phyloP scores from a whole-genome alignment of 2,113 vertebrate genomes.

The Electrona antarctica region DNA sequence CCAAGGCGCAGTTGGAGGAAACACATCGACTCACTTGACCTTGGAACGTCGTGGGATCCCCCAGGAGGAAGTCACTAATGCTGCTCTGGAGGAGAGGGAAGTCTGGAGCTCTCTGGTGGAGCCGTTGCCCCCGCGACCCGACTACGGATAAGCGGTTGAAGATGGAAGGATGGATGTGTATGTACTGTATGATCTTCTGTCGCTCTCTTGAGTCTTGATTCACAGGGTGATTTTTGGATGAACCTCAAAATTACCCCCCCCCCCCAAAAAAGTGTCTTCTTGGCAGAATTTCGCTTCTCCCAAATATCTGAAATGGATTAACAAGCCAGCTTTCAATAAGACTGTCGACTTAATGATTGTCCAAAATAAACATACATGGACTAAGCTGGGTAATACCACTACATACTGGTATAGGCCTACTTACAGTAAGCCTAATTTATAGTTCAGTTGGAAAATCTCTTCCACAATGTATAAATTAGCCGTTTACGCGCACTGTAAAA shows the following conservation, averaged over 20 bases:
- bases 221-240: neutral
- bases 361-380: slow-evolving; percentile 44
- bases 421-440: no score
- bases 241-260: no score
- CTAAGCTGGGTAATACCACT: neutral
- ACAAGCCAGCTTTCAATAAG: slow-evolving; percentile 13
- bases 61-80: no score
- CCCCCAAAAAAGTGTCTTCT: neutral
- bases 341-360: slow-evolving; percentile 50
- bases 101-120: no score
- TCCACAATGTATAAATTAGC: slow-evolving; percentile 11
- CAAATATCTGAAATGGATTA: slow-evolving; percentile 35
- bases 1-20: no score
- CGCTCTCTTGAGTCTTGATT: slow-evolving; percentile 23
- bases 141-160: no score
- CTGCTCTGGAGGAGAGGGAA: no score
- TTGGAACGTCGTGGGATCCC: no score
- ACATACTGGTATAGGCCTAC: no score
- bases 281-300: slow-evolving; percentile 15
- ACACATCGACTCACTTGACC: no score
- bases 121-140: no score
- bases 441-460: slow-evolving; percentile 2
- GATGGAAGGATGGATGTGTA: slow-evolving; percentile 34
- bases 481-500: neutral
- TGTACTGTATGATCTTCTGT: slow-evolving; percentile 47